Base-by-base conservation (phyloP, 2,113 vertebrate species). In the Mustelus asterias region DNA sequence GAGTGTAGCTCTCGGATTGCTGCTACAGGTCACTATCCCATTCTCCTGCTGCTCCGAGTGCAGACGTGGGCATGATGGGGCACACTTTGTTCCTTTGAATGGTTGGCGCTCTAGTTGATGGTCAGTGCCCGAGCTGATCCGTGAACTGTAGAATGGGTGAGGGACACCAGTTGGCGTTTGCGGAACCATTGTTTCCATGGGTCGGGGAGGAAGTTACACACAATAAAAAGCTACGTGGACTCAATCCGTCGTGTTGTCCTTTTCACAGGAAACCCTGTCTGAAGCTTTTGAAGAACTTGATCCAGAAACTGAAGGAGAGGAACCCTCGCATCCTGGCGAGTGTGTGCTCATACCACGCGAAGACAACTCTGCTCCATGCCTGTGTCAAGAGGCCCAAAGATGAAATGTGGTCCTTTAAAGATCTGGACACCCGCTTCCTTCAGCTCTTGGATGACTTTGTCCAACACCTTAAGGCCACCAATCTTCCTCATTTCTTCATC, bases 261-360 rank as follows among this genome's bases (percentile, higher is more conserved):
- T 95, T 29, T 41, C 72, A 97, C 97, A 99, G 98, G 83, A 98
- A 98, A 96, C 86, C 96, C 0, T 99, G 98, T 96, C 97, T 99
- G 96, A 99, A 99, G 96, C 97, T 99, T 95, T 97, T 99, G 96
- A 99, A 99, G 96, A 97, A 97, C 96, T 98, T 99, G 85, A 96
- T 99, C 89, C 96, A 97, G 24, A 96, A 97, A 95, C 97, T 99
- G 80, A 98, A 99, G 96, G 97, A 97, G 37, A 96, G 96, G 6
- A 0, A 98, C 41, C 1, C 97, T 0, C 97, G 97, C 72, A 90
- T 97, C 13, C 0, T 98, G 67, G 96, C 97, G 4, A 97, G 98
- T 78, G 97, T 99, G 96, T 98, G 96, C 96, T 99, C 98, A 0
- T 99, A 99, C 26, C 98, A 98, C 0, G 96, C 97, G 88, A 99